These are phyloP conservation scores for Antennarius maculatus DNA, from an alignment of 2,797 vertebrate species.

Conservation along the genomic window DNA sequence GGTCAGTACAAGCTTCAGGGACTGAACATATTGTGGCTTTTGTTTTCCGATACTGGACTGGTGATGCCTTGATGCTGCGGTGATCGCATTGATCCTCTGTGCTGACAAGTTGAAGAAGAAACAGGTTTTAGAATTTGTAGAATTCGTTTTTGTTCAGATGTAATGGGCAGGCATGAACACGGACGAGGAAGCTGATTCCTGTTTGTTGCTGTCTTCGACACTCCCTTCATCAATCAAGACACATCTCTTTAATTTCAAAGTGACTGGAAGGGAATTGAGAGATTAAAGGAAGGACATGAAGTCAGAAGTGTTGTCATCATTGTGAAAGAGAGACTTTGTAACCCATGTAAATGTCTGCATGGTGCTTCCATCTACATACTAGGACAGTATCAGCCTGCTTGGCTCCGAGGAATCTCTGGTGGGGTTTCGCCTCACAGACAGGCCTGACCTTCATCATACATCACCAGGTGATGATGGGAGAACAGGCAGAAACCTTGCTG, in stretches of 20 bases:
- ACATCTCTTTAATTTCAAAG: background rate
- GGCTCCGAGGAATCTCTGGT: constrained; percentile 47
- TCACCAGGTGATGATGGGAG: constrained; percentile 86
- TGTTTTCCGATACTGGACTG: too few species aligned
- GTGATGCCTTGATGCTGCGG: too few species aligned
- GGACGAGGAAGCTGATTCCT: too few species aligned
- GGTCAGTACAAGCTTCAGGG: too few species aligned
- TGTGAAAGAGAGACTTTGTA: background rate
- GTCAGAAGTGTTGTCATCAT: constrained; percentile 11
- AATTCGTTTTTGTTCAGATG: too few species aligned
- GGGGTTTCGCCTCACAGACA: constrained; percentile 73
- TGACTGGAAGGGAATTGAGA: constrained; percentile 5
- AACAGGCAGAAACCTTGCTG: constrained; percentile 66
- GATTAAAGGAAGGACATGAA: constrained; percentile 15
- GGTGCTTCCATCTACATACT: constrained; percentile 42
- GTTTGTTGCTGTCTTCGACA: too few species aligned
- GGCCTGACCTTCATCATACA: constrained; percentile 85
- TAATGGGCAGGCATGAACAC: too few species aligned
- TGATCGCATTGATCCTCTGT: too few species aligned
- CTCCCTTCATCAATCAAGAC: too few species aligned
- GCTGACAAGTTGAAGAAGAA: too few species aligned
- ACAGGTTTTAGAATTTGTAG: too few species aligned
- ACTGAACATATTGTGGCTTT: too few species aligned
- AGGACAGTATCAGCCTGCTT: constrained; percentile 47
- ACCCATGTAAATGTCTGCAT: constrained; percentile 31